phyloP scores from a whole-genome alignment of 92 coral and sea anemone genomes.

The Bergia sp. region DNA sequence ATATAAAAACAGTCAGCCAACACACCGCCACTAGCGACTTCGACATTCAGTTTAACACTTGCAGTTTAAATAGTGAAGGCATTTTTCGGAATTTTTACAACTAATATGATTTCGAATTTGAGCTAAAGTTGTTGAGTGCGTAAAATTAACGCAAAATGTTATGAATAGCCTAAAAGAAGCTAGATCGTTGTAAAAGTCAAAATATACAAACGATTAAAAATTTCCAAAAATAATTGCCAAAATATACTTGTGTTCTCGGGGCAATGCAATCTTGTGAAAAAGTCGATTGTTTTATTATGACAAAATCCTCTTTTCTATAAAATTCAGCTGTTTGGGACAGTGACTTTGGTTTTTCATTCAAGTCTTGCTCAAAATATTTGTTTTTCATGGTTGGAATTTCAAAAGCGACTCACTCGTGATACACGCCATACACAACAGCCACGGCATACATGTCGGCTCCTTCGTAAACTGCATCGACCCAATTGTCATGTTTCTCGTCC shows the following conservation, averaged over 20 bases:
- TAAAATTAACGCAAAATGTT: background rate
- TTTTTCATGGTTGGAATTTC: background rate
- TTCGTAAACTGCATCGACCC: slow-evolving; percentile 83
- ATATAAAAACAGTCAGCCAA: too few relatives aligned
- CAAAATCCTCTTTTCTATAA: background rate
- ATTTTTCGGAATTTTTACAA: background rate
- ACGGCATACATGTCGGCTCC: slow-evolving; percentile 80
- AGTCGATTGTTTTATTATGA: background rate
- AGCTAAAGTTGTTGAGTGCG: background rate
- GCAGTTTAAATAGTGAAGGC: background rate
- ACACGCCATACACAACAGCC: slow-evolving; percentile 82
- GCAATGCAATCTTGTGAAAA: background rate
- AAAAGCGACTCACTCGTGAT: slow-evolving; percentile 66
- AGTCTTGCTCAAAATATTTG: background rate
- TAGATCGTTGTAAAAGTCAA: too few relatives aligned
- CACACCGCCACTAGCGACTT: too few relatives aligned
- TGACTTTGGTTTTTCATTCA: too few relatives aligned
- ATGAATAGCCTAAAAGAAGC: background rate
- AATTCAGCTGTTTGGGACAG: background rate
- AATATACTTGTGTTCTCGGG: too few relatives aligned
- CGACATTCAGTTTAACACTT: background rate
- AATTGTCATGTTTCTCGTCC: slow-evolving; percentile 90
- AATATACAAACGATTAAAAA: background rate
- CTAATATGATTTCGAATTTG: background rate
- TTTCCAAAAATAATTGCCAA: too few relatives aligned